A percentile compares a stretch with the other conserved stretches of the same genome.
phyloP scores from a whole-genome alignment of 2,888 invertebrate species.

The Polymixis lichenea region DNA sequence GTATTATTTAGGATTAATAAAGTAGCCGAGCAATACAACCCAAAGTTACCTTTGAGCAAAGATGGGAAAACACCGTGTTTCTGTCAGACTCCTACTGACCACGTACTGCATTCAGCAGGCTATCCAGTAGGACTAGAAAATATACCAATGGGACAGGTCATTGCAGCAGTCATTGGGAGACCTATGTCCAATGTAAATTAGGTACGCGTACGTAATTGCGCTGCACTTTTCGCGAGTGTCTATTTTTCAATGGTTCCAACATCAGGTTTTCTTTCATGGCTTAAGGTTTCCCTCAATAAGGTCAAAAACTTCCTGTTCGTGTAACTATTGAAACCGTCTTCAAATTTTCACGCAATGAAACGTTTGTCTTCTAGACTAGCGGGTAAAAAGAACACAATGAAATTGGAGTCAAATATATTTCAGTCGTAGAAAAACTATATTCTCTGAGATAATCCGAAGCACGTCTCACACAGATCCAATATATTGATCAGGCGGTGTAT shows the following conservation, averaged over 20 bases:
- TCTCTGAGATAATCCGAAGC: slow-evolving; percentile 36
- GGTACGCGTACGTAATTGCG: neutral
- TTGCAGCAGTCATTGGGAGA: neutral
- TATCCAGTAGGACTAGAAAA: neutral
- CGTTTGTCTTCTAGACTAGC: neutral
- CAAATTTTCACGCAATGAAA: neutral
- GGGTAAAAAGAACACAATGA: neutral
- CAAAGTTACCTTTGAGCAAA: neutral
- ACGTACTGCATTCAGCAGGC: neutral
- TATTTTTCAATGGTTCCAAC: neutral
- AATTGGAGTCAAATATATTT: slow-evolving; percentile 26
- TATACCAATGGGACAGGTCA: neutral
- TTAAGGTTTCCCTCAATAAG: no score
- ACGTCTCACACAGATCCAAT: slow-evolving; percentile 42
- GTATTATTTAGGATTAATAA: neutral
- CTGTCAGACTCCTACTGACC: neutral
- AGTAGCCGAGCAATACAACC: neutral
- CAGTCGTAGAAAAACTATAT: slow-evolving; percentile 37
- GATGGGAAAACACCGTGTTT: neutral
- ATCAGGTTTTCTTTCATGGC: neutral
- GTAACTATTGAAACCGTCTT: neutral
- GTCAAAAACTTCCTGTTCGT: neutral
- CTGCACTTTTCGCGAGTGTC: neutral
- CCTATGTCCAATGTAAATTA: neutral
- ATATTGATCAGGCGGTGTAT: slow-evolving; percentile 48